Base-by-base conservation (phyloP, 2,797 vertebrate genomes). In the Trachops cirrhosus region DNA sequence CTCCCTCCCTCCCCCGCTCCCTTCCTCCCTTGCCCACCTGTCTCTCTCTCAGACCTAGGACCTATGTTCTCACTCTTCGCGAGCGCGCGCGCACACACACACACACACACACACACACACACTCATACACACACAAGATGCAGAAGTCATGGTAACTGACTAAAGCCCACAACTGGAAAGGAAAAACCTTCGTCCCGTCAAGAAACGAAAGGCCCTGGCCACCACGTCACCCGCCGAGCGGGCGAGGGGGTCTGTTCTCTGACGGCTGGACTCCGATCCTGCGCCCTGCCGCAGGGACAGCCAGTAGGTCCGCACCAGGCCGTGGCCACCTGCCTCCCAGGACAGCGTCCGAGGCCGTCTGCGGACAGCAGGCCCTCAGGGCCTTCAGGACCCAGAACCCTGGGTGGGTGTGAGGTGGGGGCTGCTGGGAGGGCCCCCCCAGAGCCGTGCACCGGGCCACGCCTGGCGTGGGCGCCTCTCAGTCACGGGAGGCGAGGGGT, bases 181-280 rank as follows among this genome's bases (percentile, higher is more conserved):
- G 54, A 10, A 54, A 54, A 24, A 54, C 54, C 54, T 54, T 54
- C 54, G 46, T 85, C 12, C 19, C 78, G 11, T 73, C 12, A 73
- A 46, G 29, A 44, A 50, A 9, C 11, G n/a, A 19, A 29, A 16
- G 37, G 22, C 18, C 12, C 0, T 10, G 0, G 26, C 44, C 3
- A 0, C 12, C n/a, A 15, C 1, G 3, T 19, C 50, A 50, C 11
- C 39, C 5, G 34, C 22, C 52, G 0, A 9, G 46, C 3, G 52
- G 85, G 21, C 0, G 5, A n/a, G 44, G 32, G 48, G 7, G 5
- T 50, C 39, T 12, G 0, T 22, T 26, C 0, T 1, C 83, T 50
- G 48, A 10, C 1, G 2, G 11, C 29, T 18, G 6, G 39, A 11
- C 73, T 57, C 59, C 29, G 68, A 37, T 1, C 11, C 26, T 22